Percentiles rank a stretch among this genome's conserved stretches.
phyloP scores from a whole-genome alignment of 1,140 invertebrate species.

The Lycorma delicatula region DNA sequence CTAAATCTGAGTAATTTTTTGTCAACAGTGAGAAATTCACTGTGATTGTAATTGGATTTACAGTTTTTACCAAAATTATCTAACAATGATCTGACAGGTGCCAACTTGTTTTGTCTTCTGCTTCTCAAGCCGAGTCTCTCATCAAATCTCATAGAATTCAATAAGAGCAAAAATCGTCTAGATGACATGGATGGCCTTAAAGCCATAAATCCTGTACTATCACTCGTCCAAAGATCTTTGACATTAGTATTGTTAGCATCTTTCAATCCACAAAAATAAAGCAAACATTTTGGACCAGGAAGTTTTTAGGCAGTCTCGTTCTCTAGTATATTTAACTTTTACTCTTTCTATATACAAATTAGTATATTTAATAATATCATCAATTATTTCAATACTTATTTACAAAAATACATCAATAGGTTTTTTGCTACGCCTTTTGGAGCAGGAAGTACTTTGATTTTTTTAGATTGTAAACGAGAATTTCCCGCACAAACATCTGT shows the following conservation, averaged over 20 bases:
- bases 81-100: constrained; percentile 30
- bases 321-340: neutral
- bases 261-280: constrained; percentile 6
- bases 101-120: constrained; percentile 31
- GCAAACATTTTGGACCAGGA: constrained; percentile 6
- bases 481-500: too few species aligned
- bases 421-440: too few species aligned
- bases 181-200: constrained; percentile 29
- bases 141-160: constrained; percentile 31
- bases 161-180: constrained; percentile 32
- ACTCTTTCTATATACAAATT: constrained; percentile 19
- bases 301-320: neutral
- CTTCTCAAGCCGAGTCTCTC: constrained; percentile 25
- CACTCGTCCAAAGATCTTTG: constrained; percentile 24
- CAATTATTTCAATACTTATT: constrained; percentile 11
- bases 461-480: too few species aligned
- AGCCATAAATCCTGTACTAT: constrained; percentile 31
- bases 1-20: constrained; percentile 36
- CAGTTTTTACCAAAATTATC: constrained; percentile 26
- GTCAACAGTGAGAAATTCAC: constrained; percentile 34
- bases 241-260: constrained; percentile 24
- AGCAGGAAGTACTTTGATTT: too few species aligned
- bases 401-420: too few species aligned
- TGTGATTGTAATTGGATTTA: constrained; percentile 23
- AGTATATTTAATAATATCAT: constrained; percentile 8